Evolutionary conservation across 2,797 vertebrate genomes (phyloP).

Genomic region (Artibeus jamaicensis): DNA sequence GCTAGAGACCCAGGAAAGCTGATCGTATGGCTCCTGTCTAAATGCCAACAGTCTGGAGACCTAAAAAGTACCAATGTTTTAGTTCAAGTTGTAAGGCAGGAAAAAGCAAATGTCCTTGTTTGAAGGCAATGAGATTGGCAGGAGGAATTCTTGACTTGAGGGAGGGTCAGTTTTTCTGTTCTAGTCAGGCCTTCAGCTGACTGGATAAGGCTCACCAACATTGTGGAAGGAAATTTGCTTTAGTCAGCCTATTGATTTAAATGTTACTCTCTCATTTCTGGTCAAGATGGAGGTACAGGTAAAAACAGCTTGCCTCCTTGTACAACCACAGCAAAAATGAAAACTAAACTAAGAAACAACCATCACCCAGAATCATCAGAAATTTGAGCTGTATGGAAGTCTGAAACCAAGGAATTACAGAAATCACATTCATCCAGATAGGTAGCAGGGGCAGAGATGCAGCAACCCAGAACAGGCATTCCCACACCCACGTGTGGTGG

Average conservation of each 20-base stretch:
- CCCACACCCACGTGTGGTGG: no score
- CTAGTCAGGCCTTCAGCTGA: not conserved
- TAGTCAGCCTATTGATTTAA: not conserved
- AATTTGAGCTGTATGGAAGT: no score
- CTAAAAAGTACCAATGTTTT: not conserved
- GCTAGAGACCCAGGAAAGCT: not conserved
- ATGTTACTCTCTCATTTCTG: not conserved
- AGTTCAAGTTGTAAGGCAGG: not conserved
- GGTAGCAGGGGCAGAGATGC: no score
- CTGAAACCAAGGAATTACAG: no score
- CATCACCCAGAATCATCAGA: no score
- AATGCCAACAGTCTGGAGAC: not conserved
- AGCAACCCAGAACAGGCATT: no score
- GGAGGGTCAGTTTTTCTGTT: not conserved
- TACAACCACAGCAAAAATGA: no score
- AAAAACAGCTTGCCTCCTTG: no score
- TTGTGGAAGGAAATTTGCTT: not conserved
- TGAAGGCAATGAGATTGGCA: not conserved
- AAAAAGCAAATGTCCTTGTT: not conserved
- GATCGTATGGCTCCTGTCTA: not conserved
- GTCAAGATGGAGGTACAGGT: no score
- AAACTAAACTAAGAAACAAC: no score
- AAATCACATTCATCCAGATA: no score
- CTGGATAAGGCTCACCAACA: not conserved
- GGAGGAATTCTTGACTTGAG: not conserved